A percentile compares a stretch with the other conserved stretches of the same genome.
These are phyloP conservation scores for Malurus splendens DNA, from an alignment of 2,797 vertebrate genomes.

Conservation along the genomic window DNA sequence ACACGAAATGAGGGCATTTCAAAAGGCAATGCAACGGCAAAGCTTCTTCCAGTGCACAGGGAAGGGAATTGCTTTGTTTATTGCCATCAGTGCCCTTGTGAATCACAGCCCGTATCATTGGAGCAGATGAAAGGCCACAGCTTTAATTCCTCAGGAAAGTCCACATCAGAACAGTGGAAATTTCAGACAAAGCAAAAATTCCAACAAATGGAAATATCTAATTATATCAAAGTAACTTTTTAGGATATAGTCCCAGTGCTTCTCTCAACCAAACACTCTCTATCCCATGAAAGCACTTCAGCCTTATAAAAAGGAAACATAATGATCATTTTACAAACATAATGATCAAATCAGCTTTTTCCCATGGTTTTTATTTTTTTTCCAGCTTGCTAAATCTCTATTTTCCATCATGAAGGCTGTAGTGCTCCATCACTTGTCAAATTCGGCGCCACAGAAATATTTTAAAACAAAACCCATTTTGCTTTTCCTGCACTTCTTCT, in stretches of 20 bases:
- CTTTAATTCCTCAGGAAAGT: slow-evolving; percentile 11
- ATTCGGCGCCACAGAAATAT: neutral
- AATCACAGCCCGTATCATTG: neutral
- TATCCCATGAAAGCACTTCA: neutral
- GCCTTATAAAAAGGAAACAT: neutral
- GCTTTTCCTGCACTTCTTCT: neutral
- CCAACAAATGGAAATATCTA: neutral
- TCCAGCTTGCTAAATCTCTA: neutral
- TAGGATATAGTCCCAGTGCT: neutral
- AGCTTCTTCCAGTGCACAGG: neutral
- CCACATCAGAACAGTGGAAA: neutral
- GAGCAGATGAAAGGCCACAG: slow-evolving; percentile 4
- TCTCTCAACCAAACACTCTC: neutral
- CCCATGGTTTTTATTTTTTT: neutral
- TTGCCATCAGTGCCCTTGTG: neutral
- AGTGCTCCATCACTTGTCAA: slow-evolving; percentile 2
- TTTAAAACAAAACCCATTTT: neutral
- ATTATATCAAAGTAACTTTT: neutral
- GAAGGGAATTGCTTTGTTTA: slow-evolving; percentile 22
- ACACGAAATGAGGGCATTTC: neutral
- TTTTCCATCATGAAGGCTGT: neutral
- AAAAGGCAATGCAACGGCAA: neutral
- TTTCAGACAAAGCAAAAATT: neutral
- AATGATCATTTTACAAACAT: slow-evolving; percentile 11
- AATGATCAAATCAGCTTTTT: neutral